Conservation (phyloP, 1,140 invertebrate genomes). For the Euwallacea fornicatus region DNA sequence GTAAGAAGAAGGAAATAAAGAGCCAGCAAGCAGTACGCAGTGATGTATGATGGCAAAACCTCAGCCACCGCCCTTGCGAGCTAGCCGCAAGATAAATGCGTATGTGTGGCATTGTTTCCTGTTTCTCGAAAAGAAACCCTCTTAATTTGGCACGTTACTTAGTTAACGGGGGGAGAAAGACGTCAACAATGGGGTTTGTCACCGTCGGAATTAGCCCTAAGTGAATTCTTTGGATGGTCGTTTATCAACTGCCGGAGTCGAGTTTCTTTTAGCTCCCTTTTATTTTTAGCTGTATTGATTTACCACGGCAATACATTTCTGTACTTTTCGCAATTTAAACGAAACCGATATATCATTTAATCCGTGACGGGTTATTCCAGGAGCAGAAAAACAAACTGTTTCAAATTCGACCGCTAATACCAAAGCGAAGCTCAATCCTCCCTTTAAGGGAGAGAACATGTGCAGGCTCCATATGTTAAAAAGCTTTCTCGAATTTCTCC, state of each 20-base stretch:
- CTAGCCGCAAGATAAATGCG: constrained; percentile 53
- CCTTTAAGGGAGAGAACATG: no score
- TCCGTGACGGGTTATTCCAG: constrained; percentile 8
- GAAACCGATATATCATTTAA: constrained; percentile 22
- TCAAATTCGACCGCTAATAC: no score
- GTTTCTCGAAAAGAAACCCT: constrained; percentile 51
- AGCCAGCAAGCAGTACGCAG: constrained; percentile 22
- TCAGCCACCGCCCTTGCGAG: constrained; percentile 24
- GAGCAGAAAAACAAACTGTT: no score
- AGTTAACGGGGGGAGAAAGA: constrained; percentile 50
- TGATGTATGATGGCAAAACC: constrained; percentile 45
- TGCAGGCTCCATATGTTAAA: no score
- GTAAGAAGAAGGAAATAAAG: constrained; percentile 37
- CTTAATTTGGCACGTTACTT: constrained; percentile 53
- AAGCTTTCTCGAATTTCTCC: constrained; percentile 21
- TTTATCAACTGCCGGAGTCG: constrained; percentile 44
- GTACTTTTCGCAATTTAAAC: constrained; percentile 11
- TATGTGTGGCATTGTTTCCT: constrained; percentile 54
- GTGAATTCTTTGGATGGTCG: constrained; percentile 50
- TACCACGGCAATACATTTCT: constrained; percentile 23
- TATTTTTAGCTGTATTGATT: constrained; percentile 33
- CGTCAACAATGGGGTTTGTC: constrained; percentile 48
- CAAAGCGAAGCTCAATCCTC: no score
- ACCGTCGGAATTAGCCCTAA: constrained; percentile 51
- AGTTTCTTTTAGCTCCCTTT: constrained; percentile 32